These are phyloP conservation scores for Cataglyphis cursor DNA, from an alignment of 2,888 invertebrate species.

Conservation along the genomic window DNA sequence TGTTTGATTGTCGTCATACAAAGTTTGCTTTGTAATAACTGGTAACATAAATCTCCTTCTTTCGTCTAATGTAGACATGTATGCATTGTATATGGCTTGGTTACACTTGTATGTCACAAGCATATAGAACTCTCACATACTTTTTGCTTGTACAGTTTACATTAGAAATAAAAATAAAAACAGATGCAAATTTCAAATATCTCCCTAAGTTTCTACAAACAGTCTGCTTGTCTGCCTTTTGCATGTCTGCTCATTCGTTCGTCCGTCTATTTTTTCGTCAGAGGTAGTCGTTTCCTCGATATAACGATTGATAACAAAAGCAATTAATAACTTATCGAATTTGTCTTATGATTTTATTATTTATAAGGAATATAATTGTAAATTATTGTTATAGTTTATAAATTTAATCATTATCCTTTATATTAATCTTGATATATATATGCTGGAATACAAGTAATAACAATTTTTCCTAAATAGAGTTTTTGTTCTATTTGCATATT, in stretches of 20 bases:
- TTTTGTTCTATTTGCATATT: neutral
- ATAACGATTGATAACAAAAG: slow-evolving; percentile 37
- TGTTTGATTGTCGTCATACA: slow-evolving; percentile 3
- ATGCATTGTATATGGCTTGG: slow-evolving; percentile 39
- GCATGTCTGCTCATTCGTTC: slow-evolving; percentile 76
- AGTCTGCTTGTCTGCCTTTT: slow-evolving; percentile 75
- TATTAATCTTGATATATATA: neutral
- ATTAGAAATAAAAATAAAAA: slow-evolving; percentile 8
- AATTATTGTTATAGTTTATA: neutral
- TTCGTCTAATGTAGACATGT: neutral
- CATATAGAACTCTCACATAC: slow-evolving; percentile 29
- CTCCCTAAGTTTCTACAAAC: slow-evolving; percentile 58
- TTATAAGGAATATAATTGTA: neutral
- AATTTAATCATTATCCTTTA: neutral
- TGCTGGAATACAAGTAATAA: slow-evolving; percentile 13
- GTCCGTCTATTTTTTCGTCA: slow-evolving; percentile 77
- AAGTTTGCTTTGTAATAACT: slow-evolving; percentile 22
- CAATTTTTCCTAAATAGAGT: neutral
- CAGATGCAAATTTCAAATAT: slow-evolving; percentile 1
- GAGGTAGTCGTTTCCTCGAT: slow-evolving; percentile 71
- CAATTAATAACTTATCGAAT: slow-evolving; percentile 6
- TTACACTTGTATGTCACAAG: slow-evolving; percentile 25
- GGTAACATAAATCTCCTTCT: slow-evolving; percentile 1
- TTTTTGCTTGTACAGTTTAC: slow-evolving; percentile 13
- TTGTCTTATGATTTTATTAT: slow-evolving; percentile 12